These are phyloP conservation scores for Aphidius gifuensis DNA, from an alignment of 1,140 invertebrate species.

Conservation along the genomic window DNA sequence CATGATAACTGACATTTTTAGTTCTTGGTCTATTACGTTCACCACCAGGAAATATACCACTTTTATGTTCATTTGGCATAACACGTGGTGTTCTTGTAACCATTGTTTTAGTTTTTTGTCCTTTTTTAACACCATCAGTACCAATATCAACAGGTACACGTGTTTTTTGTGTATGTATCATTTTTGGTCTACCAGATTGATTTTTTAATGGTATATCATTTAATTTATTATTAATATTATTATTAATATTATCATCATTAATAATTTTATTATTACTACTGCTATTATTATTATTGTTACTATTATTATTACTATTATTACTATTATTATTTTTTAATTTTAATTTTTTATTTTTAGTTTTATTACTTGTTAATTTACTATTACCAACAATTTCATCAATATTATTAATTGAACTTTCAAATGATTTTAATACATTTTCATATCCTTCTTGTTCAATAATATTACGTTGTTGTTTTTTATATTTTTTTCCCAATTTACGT, in stretches of 20 bases:
- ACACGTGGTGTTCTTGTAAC: constrained; percentile 57
- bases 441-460: constrained; percentile 53
- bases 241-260: constrained; percentile 47
- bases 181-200: constrained; percentile 61
- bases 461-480: constrained; percentile 43
- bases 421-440: constrained; percentile 54
- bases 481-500: neutral
- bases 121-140: constrained; percentile 54
- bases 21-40: constrained; percentile 60
- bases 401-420: constrained; percentile 58
- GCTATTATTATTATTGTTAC: constrained; percentile 58
- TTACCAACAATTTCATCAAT: constrained; percentile 56
- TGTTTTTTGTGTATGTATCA: constrained; percentile 71
- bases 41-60: constrained; percentile 46
- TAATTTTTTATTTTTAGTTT: constrained; percentile 44
- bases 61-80: constrained; percentile 51
- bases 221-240: constrained; percentile 38
- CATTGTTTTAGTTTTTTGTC: constrained; percentile 60
- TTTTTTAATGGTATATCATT: constrained; percentile 36
- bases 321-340: constrained; percentile 47
- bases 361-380: constrained; percentile 44
- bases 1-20: constrained; percentile 64
- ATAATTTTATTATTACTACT: constrained; percentile 47
- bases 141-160: constrained; percentile 56
- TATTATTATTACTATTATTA: constrained; percentile 34